A percentile compares a stretch with the other conserved stretches of the same genome.
Evolutionary conservation across 2,797 vertebrate genomes (phyloP).

Genomic region (Lithobates pipiens): DNA sequence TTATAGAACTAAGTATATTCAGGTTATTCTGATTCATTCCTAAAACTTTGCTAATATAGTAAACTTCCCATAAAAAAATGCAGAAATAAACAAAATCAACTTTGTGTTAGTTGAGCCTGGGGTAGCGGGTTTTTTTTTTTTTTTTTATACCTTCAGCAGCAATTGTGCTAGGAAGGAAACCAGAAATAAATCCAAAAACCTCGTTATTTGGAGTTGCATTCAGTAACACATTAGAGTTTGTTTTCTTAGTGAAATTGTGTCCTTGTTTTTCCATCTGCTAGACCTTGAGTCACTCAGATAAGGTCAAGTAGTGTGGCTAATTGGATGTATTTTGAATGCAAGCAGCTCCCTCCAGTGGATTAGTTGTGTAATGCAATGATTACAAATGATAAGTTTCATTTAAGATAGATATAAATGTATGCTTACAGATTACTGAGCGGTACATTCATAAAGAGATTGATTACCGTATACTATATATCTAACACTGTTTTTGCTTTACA

Average conservation of each 20-base stretch:
- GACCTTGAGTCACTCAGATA: conserved; percentile 37
- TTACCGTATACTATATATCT: too few relatives aligned
- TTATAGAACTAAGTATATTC: too few relatives aligned
- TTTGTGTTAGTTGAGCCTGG: too few relatives aligned
- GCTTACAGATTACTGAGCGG: too few relatives aligned
- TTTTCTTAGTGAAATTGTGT: conserved; percentile 29
- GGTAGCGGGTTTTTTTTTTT: background rate
- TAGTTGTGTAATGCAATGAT: background rate
- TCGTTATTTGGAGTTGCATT: background rate
- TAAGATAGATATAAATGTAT: too few relatives aligned
- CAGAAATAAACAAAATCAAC: too few relatives aligned
- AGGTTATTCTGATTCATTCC: too few relatives aligned
- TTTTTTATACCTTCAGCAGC: background rate
- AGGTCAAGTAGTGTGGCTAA: conserved; percentile 1
- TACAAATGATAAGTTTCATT: too few relatives aligned
- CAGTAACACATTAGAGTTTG: background rate
- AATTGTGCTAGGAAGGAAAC: background rate
- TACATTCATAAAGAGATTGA: too few relatives aligned
- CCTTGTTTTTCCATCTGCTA: conserved; percentile 20
- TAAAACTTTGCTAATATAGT: too few relatives aligned
- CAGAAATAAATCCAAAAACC: background rate
- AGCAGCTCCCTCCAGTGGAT: conserved; percentile 27
- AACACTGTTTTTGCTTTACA: too few relatives aligned
- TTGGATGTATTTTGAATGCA: conserved; percentile 12
- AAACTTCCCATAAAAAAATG: too few relatives aligned